These are phyloP conservation scores for Apoderus coryli DNA, from an alignment of 2,888 invertebrate genomes.

Conservation along the genomic window DNA sequence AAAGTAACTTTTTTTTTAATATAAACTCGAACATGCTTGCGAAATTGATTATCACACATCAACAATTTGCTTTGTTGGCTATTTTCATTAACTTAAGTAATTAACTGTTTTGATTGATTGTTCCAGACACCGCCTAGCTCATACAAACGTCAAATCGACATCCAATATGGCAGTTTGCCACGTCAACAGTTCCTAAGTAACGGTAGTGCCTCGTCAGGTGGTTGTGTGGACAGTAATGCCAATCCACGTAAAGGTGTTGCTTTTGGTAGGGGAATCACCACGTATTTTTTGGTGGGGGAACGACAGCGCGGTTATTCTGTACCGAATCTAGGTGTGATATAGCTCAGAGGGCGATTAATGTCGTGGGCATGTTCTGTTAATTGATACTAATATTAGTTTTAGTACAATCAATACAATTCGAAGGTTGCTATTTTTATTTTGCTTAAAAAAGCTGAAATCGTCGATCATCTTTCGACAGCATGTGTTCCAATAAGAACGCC, in stretches of 20 bases:
- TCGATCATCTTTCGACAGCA: too few species aligned
- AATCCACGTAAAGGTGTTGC: slow-evolving; percentile 48
- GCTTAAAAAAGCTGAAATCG: too few species aligned
- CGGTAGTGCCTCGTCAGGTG: slow-evolving; percentile 17
- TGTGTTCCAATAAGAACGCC: too few species aligned
- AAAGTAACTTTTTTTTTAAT: slow-evolving; percentile 22
- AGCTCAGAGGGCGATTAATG: too few species aligned
- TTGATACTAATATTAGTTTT: too few species aligned
- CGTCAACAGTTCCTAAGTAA: slow-evolving; percentile 45
- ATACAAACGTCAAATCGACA: slow-evolving; percentile 57
- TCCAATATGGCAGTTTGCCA: slow-evolving; percentile 70
- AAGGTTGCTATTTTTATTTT: too few species aligned
- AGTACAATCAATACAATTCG: too few species aligned
- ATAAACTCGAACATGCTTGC: neutral
- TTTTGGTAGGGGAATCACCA: slow-evolving; percentile 51
- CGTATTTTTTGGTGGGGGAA: slow-evolving; percentile 35
- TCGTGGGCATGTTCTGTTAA: too few species aligned
- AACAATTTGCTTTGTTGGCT: too few species aligned
- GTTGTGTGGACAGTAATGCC: slow-evolving; percentile 12
- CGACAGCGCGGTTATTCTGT: slow-evolving; percentile 71
- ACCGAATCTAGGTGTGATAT: slow-evolving; percentile 73
- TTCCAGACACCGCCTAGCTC: slow-evolving; percentile 58
- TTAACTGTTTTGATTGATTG: too few species aligned
- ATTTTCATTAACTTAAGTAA: too few species aligned
- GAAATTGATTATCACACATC: too few species aligned